Percentiles rank a stretch among this genome's conserved stretches.
phyloP scores from a whole-genome alignment of 2,797 vertebrate genomes.

The Channa striata region DNA sequence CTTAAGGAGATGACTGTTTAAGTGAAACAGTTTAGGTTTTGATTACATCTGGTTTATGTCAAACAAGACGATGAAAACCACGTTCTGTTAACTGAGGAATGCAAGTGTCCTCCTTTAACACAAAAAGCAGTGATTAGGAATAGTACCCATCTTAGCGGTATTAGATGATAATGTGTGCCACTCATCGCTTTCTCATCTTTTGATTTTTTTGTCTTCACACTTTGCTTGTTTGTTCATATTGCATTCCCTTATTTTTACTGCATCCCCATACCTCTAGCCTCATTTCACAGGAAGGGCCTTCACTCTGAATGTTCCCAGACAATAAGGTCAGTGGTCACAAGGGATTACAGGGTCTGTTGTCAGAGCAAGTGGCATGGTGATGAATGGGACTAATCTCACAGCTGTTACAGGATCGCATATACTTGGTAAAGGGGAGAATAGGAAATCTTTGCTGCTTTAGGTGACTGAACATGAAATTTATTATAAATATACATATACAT shows the following conservation, averaged over 20 bases:
- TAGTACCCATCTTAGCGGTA: conserved; percentile 18
- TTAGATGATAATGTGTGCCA: conserved; percentile 23
- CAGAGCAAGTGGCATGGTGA: conserved; percentile 64
- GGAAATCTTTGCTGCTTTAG: conserved; percentile 48
- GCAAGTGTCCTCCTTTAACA: conserved; percentile 42
- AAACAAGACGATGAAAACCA: conserved; percentile 51
- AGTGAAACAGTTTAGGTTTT: conserved; percentile 61
- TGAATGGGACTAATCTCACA: conserved; percentile 73
- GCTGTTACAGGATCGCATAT: conserved; percentile 69
- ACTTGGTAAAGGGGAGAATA: conserved; percentile 48
- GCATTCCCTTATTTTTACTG: conserved; percentile 28
- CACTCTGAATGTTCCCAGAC: conserved; percentile 27
- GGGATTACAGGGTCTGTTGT: conserved; percentile 52
- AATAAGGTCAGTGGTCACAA: conserved; percentile 65
- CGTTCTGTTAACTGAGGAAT: conserved; percentile 52
- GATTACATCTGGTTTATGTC: conserved; percentile 71
- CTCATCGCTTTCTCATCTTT: conserved; percentile 17
- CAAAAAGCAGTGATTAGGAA: conserved; percentile 37
- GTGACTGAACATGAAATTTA: conserved; percentile 77
- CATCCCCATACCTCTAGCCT: conserved; percentile 37
- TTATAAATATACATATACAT: conserved; percentile 81
- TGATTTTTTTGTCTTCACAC: conserved; percentile 5
- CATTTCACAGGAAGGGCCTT: conserved; percentile 40
- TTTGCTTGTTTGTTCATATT: conserved; percentile 27
- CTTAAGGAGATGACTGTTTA: conserved; percentile 55